phyloP scores from a whole-genome alignment of 2,113 vertebrate species.

The Salminus brasiliensis region DNA sequence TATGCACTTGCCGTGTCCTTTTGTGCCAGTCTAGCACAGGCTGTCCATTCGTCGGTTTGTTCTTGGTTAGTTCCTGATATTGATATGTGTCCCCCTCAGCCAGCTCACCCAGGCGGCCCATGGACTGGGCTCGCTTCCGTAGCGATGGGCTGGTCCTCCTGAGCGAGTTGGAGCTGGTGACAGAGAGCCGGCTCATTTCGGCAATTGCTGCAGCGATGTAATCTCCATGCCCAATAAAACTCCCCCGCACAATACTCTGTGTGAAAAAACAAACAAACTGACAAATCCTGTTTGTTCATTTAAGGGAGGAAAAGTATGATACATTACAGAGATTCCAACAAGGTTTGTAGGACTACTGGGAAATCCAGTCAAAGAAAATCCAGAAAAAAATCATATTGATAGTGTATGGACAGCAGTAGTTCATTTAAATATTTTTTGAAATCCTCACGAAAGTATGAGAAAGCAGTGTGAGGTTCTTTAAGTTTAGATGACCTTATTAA shows the following conservation, averaged over 20 bases:
- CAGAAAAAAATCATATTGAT: no score
- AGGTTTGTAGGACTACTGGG: no score
- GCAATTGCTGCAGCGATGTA: conserved; percentile 86
- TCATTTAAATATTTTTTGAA: no score
- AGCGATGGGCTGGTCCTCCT: conserved; percentile 78
- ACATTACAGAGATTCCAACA: no score
- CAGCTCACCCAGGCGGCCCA: conserved; percentile 83
- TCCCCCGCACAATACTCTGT: conserved; percentile 87
- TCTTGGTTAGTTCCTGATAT: conserved; percentile 72
- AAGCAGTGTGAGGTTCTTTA: no score
- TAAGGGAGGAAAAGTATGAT: no score
- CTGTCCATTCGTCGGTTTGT: conserved; percentile 63
- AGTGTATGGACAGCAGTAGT: no score
- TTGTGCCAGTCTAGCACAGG: conserved; percentile 81
- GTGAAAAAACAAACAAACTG: background rate
- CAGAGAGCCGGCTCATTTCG: conserved; percentile 85
- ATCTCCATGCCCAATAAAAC: conserved; percentile 81
- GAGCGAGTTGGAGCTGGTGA: conserved; percentile 88
- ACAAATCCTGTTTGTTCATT: no score
- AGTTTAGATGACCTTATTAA: background rate
- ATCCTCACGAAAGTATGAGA: no score
- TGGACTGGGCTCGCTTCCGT: conserved; percentile 83
- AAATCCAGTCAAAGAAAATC: no score
- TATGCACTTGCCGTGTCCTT: conserved; percentile 68
- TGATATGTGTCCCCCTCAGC: conserved; percentile 77